phyloP scores from a whole-genome alignment of 1,140 invertebrate genomes.

The Zeugodacus cucurbitae region DNA sequence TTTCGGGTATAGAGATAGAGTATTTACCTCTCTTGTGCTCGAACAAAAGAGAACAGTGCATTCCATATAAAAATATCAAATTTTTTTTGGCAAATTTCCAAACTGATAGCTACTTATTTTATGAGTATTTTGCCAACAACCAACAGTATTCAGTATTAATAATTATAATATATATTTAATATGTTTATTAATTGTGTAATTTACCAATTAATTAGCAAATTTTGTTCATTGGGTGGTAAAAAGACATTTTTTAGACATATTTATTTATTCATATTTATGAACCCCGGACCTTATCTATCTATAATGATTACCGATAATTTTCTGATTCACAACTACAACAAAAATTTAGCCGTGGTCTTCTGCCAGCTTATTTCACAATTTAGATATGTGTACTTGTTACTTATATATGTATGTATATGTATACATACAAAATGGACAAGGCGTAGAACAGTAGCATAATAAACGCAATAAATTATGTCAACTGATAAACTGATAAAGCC shows the following conservation, averaged over 20 bases:
- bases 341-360: not conserved
- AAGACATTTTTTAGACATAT: not conserved
- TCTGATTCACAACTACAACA: not conserved
- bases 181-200: too few relatives aligned
- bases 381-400: not conserved
- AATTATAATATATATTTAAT: too few relatives aligned
- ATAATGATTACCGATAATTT: slow-evolving; percentile 1
- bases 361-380: not conserved
- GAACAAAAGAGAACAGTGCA: too few relatives aligned
- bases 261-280: not conserved
- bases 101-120: too few relatives aligned
- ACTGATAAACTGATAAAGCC: not conserved
- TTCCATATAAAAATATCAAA: too few relatives aligned
- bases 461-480: not conserved
- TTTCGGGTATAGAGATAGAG: too few relatives aligned
- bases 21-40: too few relatives aligned
- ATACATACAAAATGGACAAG: not conserved
- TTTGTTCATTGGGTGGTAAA: not conserved
- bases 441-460: not conserved
- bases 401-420: not conserved
- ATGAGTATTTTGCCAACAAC: too few relatives aligned
- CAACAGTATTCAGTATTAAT: too few relatives aligned
- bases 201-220: not conserved
- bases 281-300: not conserved
- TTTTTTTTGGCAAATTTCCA: too few relatives aligned